Conservation (phyloP, 2,797 vertebrate genomes). For the Philypnodon macrostomus region DNA sequence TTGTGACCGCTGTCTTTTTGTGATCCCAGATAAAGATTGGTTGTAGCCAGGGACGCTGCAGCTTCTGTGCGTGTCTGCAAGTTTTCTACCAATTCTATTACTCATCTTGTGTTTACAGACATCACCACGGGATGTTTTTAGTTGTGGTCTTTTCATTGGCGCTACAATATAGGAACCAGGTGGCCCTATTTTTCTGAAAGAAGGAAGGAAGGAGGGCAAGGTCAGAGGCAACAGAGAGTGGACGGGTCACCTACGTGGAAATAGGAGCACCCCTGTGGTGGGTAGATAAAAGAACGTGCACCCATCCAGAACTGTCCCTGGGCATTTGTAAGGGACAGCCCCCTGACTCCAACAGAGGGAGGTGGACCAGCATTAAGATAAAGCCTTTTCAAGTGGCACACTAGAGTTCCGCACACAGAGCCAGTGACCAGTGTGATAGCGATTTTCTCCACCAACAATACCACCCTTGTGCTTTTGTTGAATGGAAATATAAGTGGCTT, state of each 20-base stretch:
- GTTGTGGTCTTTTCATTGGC: slow-evolving; percentile 38
- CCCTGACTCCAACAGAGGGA: slow-evolving; percentile 31
- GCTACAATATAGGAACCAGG: slow-evolving; percentile 48
- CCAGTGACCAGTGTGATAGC: slow-evolving; percentile 44
- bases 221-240: slow-evolving; percentile 56
- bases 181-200: slow-evolving; percentile 42
- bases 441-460: slow-evolving; percentile 42
- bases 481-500: slow-evolving; percentile 26
- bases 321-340: slow-evolving; percentile 38
- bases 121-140: slow-evolving; percentile 9
- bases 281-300: slow-evolving; percentile 64
- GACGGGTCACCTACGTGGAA: slow-evolving; percentile 69
- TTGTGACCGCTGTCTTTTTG: slow-evolving; percentile 37
- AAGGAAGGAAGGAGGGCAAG: slow-evolving; percentile 51
- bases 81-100: slow-evolving; percentile 9
- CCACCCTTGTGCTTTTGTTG: slow-evolving; percentile 46
- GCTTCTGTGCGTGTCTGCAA: slow-evolving; percentile 23
- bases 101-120: slow-evolving; percentile 47
- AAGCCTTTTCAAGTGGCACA: slow-evolving; percentile 42
- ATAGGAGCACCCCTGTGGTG: slow-evolving; percentile 60
- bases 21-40: slow-evolving; percentile 35
- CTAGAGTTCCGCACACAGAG: slow-evolving; percentile 45
- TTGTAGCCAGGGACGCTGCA: slow-evolving; percentile 24
- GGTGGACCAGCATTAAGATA: slow-evolving; percentile 32
- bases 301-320: slow-evolving; percentile 69